Base-by-base conservation (phyloP, 2,888 invertebrate species). In the Yponomeuta evonymella region DNA sequence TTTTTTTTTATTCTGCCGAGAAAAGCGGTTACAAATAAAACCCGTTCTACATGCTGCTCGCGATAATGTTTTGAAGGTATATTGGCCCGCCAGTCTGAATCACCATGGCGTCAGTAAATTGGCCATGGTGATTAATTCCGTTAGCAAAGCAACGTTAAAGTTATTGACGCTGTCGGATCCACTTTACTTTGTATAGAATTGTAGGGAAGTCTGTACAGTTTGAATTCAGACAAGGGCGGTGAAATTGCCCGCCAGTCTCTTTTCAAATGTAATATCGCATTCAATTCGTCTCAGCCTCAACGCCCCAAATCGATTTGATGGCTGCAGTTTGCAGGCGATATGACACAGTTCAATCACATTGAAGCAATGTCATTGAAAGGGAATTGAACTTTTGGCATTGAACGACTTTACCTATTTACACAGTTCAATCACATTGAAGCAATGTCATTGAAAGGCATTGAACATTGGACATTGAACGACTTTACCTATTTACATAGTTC, bases 21-120 rank as follows among this genome's bases (percentile, higher is more conserved):
- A 58, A 58, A 58, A 58, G 51, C 51, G 51, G 51, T 58, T 15
- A 76, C 77, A 73, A 75, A 58, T 15, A 58, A 58, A 58, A 58
- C 51, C 51, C 15, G 51, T 12, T 58, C 51, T 12, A 12, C 12
- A 58, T 58, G 43, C 43, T 43, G 43, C 43, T 6, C 43, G 43
- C 43, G 43, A 43, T 43, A 5, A 43, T 43, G 43, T 43, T 43
- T 43, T 43, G 43, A 5, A 8, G 43, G 43, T 43, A 43, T 43
- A 6, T 43, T 43, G 43, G 43, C 43, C 43, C 43, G 43, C 43
- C 43, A 43, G 43, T 43, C 43, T 43, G 43, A 8, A 43, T 43
- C 43, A 43, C 5, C 43, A 33, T 8, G 43, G 43, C 1, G 43
- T 43, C 43, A 43, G 8, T 58, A 33, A 33, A 33, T 51, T 51